Conservation (phyloP, 2,797 vertebrate species). For the Darevskia nairensis region DNA sequence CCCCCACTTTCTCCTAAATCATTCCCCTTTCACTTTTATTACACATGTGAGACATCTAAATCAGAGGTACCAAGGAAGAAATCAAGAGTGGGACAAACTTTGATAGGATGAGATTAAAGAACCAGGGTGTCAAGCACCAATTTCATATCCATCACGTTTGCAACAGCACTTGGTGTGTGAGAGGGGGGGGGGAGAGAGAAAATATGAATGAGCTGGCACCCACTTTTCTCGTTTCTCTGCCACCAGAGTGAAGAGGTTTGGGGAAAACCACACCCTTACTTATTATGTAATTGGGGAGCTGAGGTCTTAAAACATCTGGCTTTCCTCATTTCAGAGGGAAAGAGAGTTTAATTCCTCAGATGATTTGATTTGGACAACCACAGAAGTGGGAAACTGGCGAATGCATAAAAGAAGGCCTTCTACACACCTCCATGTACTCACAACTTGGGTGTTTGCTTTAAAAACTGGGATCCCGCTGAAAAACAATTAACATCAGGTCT, state of each 20-base stretch:
- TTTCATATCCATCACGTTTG: neutral
- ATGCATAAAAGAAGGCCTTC: no score
- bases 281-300: neutral
- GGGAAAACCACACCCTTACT: neutral
- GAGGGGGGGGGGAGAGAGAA: no score
- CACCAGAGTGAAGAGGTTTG: neutral
- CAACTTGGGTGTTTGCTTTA: no score
- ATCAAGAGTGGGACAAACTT: neutral
- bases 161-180: no score
- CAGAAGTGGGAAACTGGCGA: no score
- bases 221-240: neutral
- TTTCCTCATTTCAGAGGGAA: neutral
- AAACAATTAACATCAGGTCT: neutral
- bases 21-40: neutral
- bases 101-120: neutral
- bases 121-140: neutral
- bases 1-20: neutral
- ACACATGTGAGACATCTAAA: neutral
- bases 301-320: neutral
- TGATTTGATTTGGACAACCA: neutral
- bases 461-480: no score
- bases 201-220: neutral
- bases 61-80: neutral
- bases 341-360: neutral
- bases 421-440: no score